A percentile compares a stretch with the other conserved stretches of the same genome.
phyloP scores from a whole-genome alignment of 2,113 vertebrate species.

The Ochotona curzoniae region DNA sequence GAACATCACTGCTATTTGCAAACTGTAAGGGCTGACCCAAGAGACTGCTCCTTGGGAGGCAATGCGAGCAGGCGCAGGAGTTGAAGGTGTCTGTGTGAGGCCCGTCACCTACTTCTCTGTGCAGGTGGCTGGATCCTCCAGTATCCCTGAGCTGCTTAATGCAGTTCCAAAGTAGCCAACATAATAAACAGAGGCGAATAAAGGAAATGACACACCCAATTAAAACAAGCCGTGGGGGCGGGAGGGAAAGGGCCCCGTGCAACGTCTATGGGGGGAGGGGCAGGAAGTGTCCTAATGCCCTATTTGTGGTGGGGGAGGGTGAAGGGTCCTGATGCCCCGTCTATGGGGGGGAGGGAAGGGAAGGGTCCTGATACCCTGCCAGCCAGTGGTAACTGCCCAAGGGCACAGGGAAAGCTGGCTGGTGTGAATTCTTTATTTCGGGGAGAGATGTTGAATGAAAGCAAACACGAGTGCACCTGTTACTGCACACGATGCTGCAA shows the following conservation, averaged over 20 bases:
- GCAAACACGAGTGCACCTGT: fast-evolving
- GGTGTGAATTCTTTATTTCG: background rate
- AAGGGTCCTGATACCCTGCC: too few relatives aligned
- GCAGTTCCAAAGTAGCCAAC: background rate
- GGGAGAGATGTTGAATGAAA: background rate
- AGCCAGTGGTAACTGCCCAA: fast-evolving
- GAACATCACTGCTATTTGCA: constrained; percentile 1
- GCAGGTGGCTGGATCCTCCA: background rate
- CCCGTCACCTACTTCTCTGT: background rate
- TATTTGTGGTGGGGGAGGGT: too few relatives aligned
- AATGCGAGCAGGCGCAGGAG: background rate
- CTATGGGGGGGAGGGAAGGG: too few relatives aligned
- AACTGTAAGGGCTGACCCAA: background rate
- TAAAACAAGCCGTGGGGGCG: background rate
- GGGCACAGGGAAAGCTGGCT: fast-evolving
- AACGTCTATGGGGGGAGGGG: too few relatives aligned
- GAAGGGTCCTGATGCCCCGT: too few relatives aligned
- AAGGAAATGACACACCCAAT: constrained; percentile 41
- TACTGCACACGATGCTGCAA: fast-evolving
- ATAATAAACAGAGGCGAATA: background rate
- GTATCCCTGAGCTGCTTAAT: background rate
- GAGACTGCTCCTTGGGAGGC: constrained; percentile 21
- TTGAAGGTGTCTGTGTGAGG: background rate
- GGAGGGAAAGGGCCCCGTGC: background rate
- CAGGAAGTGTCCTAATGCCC: too few relatives aligned